A percentile compares a stretch with the other conserved stretches of the same genome.
Conservation (phyloP, 2,113 vertebrate species). For the Octodon degus region DNA sequence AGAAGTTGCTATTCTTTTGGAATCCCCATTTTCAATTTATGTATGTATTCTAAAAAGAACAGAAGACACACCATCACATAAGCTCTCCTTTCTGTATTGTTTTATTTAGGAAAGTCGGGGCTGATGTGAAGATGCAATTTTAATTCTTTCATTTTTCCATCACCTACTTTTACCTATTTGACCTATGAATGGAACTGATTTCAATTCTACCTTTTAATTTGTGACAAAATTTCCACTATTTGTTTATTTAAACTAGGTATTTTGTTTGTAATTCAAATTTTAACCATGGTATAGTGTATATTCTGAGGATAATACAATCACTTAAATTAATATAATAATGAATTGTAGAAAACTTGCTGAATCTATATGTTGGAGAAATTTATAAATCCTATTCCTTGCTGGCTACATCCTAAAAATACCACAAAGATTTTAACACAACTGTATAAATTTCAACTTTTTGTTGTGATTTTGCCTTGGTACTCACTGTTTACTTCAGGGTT, state of each 20-base stretch:
- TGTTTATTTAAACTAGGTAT: background rate
- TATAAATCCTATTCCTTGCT: background rate
- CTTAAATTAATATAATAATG: background rate
- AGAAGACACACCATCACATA: background rate
- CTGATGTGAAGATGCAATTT: constrained; percentile 33
- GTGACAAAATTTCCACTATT: background rate
- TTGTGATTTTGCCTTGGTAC: background rate
- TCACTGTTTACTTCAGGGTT: background rate
- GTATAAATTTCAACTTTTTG: background rate
- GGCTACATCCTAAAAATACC: background rate
- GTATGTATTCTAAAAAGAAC: background rate
- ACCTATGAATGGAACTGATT: background rate
- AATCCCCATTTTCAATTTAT: constrained; percentile 29
- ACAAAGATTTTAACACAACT: background rate
- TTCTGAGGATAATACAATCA: background rate
- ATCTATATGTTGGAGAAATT: constrained; percentile 1
- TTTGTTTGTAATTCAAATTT: constrained; percentile 49
- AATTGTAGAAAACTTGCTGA: background rate
- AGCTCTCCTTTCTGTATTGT: background rate
- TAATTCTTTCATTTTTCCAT: background rate
- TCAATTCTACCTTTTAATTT: background rate
- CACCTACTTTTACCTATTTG: background rate
- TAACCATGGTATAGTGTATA: background rate
- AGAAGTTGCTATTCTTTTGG: background rate
- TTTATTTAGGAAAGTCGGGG: background rate